Evolutionary conservation across 2,113 vertebrate genomes (phyloP).

Genomic region (rabbit (Oryctolagus cuniculus)): DNA sequence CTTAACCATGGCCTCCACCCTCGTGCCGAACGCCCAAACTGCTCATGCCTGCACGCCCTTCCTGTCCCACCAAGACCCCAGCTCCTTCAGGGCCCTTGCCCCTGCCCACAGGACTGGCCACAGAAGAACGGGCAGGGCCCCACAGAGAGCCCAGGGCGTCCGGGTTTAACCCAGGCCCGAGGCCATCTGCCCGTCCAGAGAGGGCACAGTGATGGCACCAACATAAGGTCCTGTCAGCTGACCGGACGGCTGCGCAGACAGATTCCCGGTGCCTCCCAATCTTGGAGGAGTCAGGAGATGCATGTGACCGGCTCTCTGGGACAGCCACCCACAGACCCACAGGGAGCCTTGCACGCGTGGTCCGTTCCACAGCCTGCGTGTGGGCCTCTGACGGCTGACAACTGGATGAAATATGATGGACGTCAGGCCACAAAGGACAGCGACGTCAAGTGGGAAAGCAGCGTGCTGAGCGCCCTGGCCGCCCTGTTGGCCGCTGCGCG

Average conservation of each 20-base stretch:
- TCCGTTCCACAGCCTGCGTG: neutral
- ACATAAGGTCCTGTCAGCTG: neutral
- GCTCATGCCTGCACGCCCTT: neutral
- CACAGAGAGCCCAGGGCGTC: too few species aligned
- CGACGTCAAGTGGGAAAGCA: neutral
- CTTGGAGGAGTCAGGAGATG: neutral
- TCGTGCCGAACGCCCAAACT: neutral
- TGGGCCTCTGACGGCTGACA: neutral
- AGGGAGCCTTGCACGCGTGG: neutral
- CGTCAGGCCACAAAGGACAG: neutral
- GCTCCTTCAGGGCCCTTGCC: neutral
- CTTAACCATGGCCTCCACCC: neutral
- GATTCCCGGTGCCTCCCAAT: neutral
- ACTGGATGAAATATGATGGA: neutral
- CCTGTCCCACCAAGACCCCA: too few species aligned
- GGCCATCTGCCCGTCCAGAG: too few species aligned
- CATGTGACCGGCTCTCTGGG: too few species aligned
- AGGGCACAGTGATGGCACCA: neutral
- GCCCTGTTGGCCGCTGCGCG: neutral
- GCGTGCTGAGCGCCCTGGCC: neutral
- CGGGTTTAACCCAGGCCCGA: too few species aligned
- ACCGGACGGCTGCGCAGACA: neutral
- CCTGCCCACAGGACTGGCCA: neutral
- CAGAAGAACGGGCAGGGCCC: too few species aligned
- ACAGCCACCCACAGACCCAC: too few species aligned